Conservation (phyloP, 2,797 vertebrate species). For the Anisognathus igniventris region DNA sequence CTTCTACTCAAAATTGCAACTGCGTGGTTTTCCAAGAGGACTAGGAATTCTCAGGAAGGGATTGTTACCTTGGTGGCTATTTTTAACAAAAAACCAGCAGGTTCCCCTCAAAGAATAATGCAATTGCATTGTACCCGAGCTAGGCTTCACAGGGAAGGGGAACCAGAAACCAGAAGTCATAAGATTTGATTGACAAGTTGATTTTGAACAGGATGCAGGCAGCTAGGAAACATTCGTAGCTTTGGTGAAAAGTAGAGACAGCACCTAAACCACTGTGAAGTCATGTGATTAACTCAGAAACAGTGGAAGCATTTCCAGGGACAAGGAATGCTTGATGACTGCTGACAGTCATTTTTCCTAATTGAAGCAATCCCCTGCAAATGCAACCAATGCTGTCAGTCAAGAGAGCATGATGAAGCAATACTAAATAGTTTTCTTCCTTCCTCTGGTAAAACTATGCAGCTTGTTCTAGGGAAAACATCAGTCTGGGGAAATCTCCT, state of each 20-base stretch:
- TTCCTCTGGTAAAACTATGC: neutral
- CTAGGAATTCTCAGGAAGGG: neutral
- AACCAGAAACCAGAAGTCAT: neutral
- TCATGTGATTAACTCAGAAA: neutral
- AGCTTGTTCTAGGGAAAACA: neutral
- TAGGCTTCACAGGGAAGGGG: neutral
- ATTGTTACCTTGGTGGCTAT: neutral
- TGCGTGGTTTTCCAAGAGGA: neutral
- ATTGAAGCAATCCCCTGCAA: neutral
- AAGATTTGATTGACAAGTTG: neutral
- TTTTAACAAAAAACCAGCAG: neutral
- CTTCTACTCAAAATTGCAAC: neutral
- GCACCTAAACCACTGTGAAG: neutral
- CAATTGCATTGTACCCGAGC: neutral
- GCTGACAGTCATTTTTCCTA: neutral
- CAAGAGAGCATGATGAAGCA: neutral
- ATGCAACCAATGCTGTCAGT: neutral
- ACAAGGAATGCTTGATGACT: neutral
- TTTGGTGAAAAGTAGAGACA: neutral
- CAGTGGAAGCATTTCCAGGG: neutral
- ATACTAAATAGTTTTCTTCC: neutral
- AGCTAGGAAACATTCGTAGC: neutral
- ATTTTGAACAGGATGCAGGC: neutral
- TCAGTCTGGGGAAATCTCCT: neutral
- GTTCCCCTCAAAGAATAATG: neutral